Percentiles rank a stretch among this genome's conserved stretches.
Conservation (phyloP, 2,888 invertebrate species). For the Eilema caniola region DNA sequence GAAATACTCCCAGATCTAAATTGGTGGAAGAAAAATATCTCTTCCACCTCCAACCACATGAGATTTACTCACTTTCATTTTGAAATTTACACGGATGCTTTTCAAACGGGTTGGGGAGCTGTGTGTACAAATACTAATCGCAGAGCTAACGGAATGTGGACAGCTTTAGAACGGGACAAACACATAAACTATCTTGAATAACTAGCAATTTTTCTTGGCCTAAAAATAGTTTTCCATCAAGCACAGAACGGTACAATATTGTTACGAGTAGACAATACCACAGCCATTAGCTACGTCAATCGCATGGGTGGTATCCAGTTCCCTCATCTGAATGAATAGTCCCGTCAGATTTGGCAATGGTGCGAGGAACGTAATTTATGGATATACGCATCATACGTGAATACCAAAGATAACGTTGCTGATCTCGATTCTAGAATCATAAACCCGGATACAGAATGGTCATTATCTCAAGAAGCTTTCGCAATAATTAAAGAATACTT, state of each 20-base stretch:
- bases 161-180: neutral
- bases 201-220: neutral
- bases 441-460: neutral
- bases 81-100: slow-evolving; percentile 15
- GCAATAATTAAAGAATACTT: neutral
- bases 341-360: too few species aligned
- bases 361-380: too few species aligned
- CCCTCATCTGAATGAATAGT: too few species aligned
- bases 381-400: too few species aligned
- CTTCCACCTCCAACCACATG: neutral
- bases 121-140: slow-evolving; percentile 1
- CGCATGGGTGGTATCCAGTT: too few species aligned
- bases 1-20: neutral
- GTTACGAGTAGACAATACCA: too few species aligned
- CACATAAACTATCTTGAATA: neutral
- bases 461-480: neutral
- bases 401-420: too few species aligned
- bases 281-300: too few species aligned
- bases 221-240: neutral
- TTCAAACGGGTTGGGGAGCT: neutral
- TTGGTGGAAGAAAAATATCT: slow-evolving; percentile 14
- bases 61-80: neutral
- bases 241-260: too few species aligned
- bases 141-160: neutral
- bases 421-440: neutral